Base-by-base conservation (phyloP, 1,140 invertebrate species). In the Heterodera carotae region DNA sequence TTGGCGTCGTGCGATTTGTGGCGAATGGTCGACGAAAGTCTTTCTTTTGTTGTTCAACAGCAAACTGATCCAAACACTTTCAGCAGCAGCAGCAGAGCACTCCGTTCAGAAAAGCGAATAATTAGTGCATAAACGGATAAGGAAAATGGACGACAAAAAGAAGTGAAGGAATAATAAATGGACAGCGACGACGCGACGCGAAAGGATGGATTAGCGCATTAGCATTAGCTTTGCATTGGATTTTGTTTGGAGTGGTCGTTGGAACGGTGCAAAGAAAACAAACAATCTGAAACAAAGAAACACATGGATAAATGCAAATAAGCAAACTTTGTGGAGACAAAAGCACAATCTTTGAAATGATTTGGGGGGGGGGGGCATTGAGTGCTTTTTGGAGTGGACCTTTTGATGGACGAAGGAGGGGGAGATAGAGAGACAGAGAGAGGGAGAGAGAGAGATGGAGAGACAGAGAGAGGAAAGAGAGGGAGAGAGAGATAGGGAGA, bases 171-270 rank as follows among this genome's bases (percentile, higher is more conserved):
- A n/a, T n/a, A n/a, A n/a, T n/a, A n/a, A n/a, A n/a, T n/a, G n/a
- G n/a, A n/a, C n/a, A n/a, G n/a, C n/a, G n/a, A n/a, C n/a, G 29
- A 2, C 0, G 59, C 2, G n/a, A 6, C 22, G n/a, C 22, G 59
- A 62, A 62, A 62, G 62, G 62, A 22, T 6, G 62, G 62, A 66
- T 31, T 29, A 66, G 62, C 62, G 2, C 62, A 66, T 66, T 66
- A 34, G 62, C 62, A 31, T 66, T 66, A 22, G 27, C 22, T 29
- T 66, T 10, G 62, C 27, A n/a, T 6, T 0, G 62, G 62, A 66
- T 15, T 66, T 5, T 34, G 27, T 15, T 8, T n/a, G 62, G 62
- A 27, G 62, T 8, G 27, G 27, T 8, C 8, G 33, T 27, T 3
- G n/a, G 22, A 66, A 66, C n/a, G 62, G 27, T 5, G 33, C 62